phyloP scores from a whole-genome alignment of 2,888 invertebrate genomes.

The Drosophila colorata region DNA sequence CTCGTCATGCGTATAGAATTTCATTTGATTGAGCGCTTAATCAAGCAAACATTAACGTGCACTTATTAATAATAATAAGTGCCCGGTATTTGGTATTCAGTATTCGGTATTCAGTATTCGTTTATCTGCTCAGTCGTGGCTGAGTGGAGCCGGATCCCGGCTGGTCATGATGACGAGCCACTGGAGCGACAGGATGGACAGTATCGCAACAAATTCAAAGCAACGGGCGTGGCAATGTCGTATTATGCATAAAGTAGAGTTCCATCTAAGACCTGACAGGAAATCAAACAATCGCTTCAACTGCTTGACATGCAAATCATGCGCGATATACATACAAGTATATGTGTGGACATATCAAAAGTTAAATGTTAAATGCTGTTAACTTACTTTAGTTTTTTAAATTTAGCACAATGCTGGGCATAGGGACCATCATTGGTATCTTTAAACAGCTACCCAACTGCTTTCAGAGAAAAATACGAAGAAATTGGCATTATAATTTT shows the following conservation, averaged over 20 bases:
- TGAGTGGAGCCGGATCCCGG: slow-evolving; percentile 62
- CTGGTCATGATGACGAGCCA: slow-evolving; percentile 46
- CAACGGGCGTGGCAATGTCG: slow-evolving; percentile 24
- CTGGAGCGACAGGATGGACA: slow-evolving; percentile 19
- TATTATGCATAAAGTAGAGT: background rate
- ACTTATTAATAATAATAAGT: slow-evolving; percentile 78
- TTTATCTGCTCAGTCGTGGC: slow-evolving; percentile 76
- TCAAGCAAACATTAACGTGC: slow-evolving; percentile 80
- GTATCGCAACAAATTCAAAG: background rate
- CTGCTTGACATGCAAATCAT: slow-evolving; percentile 13
- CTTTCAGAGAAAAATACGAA: too few relatives aligned
- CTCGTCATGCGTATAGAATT: slow-evolving; percentile 78
- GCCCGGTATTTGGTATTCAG: slow-evolving; percentile 43
- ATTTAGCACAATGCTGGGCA: too few relatives aligned
- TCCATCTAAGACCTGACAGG: slow-evolving; percentile 10
- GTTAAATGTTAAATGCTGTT: background rate
- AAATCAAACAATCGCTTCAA: slow-evolving; percentile 14
- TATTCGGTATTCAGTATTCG: slow-evolving; percentile 40
- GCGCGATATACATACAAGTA: too few relatives aligned
- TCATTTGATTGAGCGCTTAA: slow-evolving; percentile 80
- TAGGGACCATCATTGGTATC: too few relatives aligned
- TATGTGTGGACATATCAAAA: background rate
- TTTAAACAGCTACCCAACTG: too few relatives aligned
- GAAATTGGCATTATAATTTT: too few relatives aligned
- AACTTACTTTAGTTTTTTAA: background rate